Base-by-base conservation (phyloP, 2,113 vertebrate genomes). In the Aramus guarauna region DNA sequence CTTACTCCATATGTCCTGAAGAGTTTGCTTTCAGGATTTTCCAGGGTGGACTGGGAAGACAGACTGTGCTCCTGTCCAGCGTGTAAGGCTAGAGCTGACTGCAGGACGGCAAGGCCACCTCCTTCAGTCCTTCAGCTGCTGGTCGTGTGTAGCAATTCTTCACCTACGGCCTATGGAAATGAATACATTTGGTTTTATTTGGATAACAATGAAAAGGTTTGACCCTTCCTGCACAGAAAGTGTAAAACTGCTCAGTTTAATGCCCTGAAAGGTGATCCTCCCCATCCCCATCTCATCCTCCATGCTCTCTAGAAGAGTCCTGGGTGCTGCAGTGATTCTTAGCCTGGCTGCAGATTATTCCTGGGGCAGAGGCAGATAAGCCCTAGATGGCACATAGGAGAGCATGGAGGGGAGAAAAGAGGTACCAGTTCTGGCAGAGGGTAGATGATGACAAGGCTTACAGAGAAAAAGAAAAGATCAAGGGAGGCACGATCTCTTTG, bases 251-350 rank as follows among this genome's bases (percentile, higher is more conserved):
- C 32, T 69, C 69, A 12, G 8, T 67, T 76, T 80, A 73, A 39
- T 39, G 27, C 21, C 30, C 34, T 56, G 29, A 79, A 69, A 56
- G 34, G 26, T 27, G 36, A 60, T 67, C 3, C 1, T 56, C 12
- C 20, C 67, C 30, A 66, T 10, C 5, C 19, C 29, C 27, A 16
- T n/a, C 36, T 52, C 39, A 82, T 32, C 12, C 17, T 58, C 21
- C 23, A 45, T 0, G 0, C 5, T 43, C 48, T 73, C 48, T 55
- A 24, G 11, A 84, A 39, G 12, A 39, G 32, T 32, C 14, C 1
- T n/a, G n/a, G 14, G 23, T 29, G 29, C 66, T 83, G 48, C 72
- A 18, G 41, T 64, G 50, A 39, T 48, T 88, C 39, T 26, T 41
- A 41, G 18, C 62, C 29, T 71, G 68, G 43, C 37, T 73, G 73